Conservation (phyloP, 2,888 invertebrate species). For the Dinocampus coccinellae region DNA sequence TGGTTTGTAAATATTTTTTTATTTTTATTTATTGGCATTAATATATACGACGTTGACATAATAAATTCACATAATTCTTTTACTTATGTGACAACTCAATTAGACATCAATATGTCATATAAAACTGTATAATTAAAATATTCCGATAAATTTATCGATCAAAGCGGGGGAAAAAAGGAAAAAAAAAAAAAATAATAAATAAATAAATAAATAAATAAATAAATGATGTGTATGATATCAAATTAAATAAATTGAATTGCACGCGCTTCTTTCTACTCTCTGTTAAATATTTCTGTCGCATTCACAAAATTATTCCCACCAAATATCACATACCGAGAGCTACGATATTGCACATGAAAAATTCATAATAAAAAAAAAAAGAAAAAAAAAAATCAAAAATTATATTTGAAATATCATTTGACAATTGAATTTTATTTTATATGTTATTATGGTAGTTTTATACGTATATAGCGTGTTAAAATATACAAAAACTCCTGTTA, state of each 20-base stretch:
- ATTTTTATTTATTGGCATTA: slow-evolving; percentile 1
- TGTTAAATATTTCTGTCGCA: too few species aligned
- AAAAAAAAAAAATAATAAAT: neutral
- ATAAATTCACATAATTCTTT: neutral
- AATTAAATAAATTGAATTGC: too few species aligned
- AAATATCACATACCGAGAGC: too few species aligned
- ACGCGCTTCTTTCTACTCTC: too few species aligned
- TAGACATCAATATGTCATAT: neutral
- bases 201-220: too few species aligned
- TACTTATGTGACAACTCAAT: neutral
- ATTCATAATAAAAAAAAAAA: slow-evolving; percentile 8
- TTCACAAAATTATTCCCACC: too few species aligned
- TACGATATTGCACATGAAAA: too few species aligned
- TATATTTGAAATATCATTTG: neutral
- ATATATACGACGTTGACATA: neutral
- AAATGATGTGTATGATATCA: too few species aligned
- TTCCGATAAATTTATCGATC: neutral
- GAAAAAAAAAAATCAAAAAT: neutral
- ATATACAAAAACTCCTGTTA: slow-evolving; percentile 18
- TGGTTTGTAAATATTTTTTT: neutral
- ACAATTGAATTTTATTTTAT: slow-evolving; percentile 5
- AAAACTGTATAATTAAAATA: slow-evolving; percentile 11
- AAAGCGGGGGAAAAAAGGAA: neutral
- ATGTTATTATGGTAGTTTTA: slow-evolving; percentile 10
- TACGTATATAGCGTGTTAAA: slow-evolving; percentile 15